Base-by-base conservation (phyloP, 1,140 invertebrate species). In the Bombus balteatus region DNA sequence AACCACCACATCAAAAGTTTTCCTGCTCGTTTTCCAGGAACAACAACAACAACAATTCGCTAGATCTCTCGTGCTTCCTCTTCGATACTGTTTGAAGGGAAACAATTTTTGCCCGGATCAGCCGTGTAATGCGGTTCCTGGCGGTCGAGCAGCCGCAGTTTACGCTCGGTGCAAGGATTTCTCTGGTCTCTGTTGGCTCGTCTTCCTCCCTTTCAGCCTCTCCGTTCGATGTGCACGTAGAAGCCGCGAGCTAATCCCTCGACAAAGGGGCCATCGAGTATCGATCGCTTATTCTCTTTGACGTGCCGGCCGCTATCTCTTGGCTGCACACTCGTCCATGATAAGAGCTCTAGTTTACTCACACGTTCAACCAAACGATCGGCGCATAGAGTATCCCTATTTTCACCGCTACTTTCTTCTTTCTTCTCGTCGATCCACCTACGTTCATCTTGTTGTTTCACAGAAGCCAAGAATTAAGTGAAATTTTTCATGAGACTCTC, bases 201-300 rank as follows among this genome's bases (percentile, higher is more conserved):
- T 86, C 87, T 86, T 82, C n/a, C 78, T 43, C 32, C 32, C 79
- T 75, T 39, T 81, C 43, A 25, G n/a, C 39, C 47, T 28, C 43
- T 22, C n/a, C 34, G 66, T 62, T 73, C 57, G 78, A 73, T 66
- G 78, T 68, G 79, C 57, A 66, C 66, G 62, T 74, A 82, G 84
- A 88, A 79, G 86, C 89, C 85, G 85, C 89, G 88, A 92, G 89
- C 92, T 94, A 94, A 94, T 94, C 93, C 91, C 88, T 86, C 88
- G 91, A 94, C 94, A 94, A 94, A 94, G 92, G 92, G 87, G 87
- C 92, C 89, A 94, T 94, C 93, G 93, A 92, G 88, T 94, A 94
- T 94, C 92, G 94, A 94, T 93, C 92, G 91, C 89, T 91, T 92
- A 91, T 94, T 94, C 93, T 92, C 93, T 94, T 94, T 92, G 92